Conservation (phyloP, 2,797 vertebrate species). For the Balearica regulorum region DNA sequence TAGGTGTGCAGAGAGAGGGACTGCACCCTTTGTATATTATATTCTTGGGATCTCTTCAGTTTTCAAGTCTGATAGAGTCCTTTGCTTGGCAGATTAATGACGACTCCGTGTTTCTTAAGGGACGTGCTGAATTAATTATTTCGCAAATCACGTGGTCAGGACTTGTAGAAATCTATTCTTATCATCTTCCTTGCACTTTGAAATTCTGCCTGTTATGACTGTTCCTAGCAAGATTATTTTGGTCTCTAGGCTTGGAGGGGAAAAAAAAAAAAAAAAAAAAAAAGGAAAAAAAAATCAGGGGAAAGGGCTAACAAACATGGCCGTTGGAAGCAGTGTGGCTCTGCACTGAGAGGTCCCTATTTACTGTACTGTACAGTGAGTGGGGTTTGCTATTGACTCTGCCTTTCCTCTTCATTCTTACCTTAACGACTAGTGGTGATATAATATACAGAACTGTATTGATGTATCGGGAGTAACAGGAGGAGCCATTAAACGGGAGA, state of each 20-base stretch:
- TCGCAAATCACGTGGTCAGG: slow-evolving; percentile 99
- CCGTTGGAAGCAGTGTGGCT: slow-evolving; percentile 70
- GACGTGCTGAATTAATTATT: slow-evolving; percentile 99
- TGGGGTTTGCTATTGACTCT: slow-evolving; percentile 63
- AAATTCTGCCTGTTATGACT: slow-evolving; percentile 80
- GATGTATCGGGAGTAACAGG: slow-evolving; percentile 75
- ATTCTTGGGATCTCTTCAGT: slow-evolving; percentile 99
- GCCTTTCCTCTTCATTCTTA: slow-evolving; percentile 70
- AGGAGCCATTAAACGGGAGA: slow-evolving; percentile 71
- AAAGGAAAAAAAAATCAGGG: slow-evolving; percentile 40
- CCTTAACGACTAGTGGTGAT: slow-evolving; percentile 72
- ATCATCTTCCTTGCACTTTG: slow-evolving; percentile 90
- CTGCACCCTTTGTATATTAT: slow-evolving; percentile 92
- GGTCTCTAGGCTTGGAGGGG: slow-evolving; percentile 46
- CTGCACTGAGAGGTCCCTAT: slow-evolving; percentile 69
- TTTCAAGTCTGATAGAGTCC: slow-evolving; percentile 99
- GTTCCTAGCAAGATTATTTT: slow-evolving; percentile 76
- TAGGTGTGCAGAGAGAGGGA: slow-evolving; percentile 83
- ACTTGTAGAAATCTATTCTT: slow-evolving; percentile 90
- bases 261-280: not conserved
- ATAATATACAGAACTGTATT: slow-evolving; percentile 69
- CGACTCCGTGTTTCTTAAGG: slow-evolving; percentile 99
- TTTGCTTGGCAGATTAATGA: slow-evolving; percentile 99
- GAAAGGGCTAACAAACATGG: slow-evolving; percentile 78
- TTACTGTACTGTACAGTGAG: slow-evolving; percentile 70